Base-by-base conservation (phyloP, 2,113 vertebrate genomes). In the Odocoileus hemionus region DNA sequence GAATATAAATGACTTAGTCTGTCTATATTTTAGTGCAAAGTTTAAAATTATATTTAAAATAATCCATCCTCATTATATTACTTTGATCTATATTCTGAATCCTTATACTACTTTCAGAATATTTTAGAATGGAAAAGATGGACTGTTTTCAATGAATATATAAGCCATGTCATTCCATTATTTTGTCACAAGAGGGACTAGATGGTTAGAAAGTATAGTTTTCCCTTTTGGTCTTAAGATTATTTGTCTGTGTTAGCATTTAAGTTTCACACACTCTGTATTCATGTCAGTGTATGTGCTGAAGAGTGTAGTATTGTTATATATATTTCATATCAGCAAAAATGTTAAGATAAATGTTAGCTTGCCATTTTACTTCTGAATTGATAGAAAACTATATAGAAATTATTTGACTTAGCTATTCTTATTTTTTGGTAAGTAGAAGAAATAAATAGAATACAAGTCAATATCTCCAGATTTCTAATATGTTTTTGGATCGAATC, bases 131-230 rank as follows among this genome's bases (percentile, higher is more conserved):
- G 6, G 64, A 87, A 91, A 93, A 76, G 2, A 0, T 45, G 3
- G 8, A 39, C 60, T 70, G 19, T 55, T 89, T 96, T 58, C 83
- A 93, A 79, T 94, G 54, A 43, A 28, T 86, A 9, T 86, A n/a
- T 64, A 57, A 94, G 10, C 0, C 23, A 28, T 98, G 98, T 7
- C 8, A 98, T 97, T 95, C 78, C 85, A 28, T 3, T 5, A 83
- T 17, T 86, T 86, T 92, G 98, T 98, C 98, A 96, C 98, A 61
- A 98, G 98, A 98, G 98, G 98, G 98, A 94, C 92, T 96, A 88
- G 36, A 33, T 85, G 92, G 50, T 88, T 93, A 94, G 80, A 89
- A 95, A 80, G 9, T 85, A 74, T 8, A 79, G n/a, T 4, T 96
- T 96, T 88, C 1, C 13, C 61, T 19, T 86, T 87, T 60, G 43